Percentiles rank a stretch among this genome's conserved stretches.
Conservation (phyloP, 2,113 vertebrate genomes). For the Tragelaphus imberbis region DNA sequence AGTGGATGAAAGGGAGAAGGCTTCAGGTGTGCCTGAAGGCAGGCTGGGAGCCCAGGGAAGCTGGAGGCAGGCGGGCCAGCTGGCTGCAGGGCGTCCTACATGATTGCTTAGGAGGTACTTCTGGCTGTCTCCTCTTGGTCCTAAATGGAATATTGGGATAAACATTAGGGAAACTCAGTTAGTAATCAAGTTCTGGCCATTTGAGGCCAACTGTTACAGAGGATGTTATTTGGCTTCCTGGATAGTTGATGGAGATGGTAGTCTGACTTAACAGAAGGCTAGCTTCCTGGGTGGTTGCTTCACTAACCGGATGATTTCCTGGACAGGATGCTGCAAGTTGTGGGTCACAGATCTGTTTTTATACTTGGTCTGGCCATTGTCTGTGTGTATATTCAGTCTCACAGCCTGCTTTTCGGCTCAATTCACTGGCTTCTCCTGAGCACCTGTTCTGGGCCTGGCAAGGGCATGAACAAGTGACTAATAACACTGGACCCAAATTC, state of each 20-base stretch:
- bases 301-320: neutral
- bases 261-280: neutral
- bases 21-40: too few relatives aligned
- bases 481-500: neutral
- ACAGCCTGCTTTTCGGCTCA: neutral
- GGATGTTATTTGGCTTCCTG: neutral
- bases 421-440: neutral
- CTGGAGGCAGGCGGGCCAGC: neutral
- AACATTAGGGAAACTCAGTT: neutral
- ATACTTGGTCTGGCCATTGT: neutral
- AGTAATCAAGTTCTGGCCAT: neutral
- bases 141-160: neutral
- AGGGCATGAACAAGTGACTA: neutral
- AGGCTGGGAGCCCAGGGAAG: neutral
- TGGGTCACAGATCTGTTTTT: neutral
- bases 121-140: neutral
- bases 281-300: neutral
- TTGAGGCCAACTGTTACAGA: neutral
- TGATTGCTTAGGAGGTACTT: too few relatives aligned
- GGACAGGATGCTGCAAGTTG: neutral
- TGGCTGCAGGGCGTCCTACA: neutral
- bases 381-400: neutral
- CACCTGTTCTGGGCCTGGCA: neutral
- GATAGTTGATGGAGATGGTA: neutral
- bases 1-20: neutral